Conservation (phyloP, 37 sponge, comb jelly and placozoan genomes). For the Diacarnus erythraeanus region DNA sequence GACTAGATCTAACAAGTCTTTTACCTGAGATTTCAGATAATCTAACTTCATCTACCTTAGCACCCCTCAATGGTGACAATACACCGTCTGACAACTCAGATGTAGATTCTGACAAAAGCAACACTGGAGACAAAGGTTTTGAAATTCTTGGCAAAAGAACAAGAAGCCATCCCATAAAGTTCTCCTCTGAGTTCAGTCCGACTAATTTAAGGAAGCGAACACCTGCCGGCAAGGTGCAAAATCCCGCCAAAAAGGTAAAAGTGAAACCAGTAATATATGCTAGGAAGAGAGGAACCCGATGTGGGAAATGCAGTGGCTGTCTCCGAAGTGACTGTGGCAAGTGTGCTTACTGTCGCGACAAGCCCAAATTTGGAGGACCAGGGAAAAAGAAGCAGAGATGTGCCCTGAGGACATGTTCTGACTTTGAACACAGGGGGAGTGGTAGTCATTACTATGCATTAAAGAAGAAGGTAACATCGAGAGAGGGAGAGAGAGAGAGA, state of each 20-base stretch:
- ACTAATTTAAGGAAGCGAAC: background rate
- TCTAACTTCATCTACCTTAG: background rate
- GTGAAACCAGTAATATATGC: background rate
- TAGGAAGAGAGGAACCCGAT: constrained; percentile 33
- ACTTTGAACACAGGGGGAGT: constrained; percentile 34
- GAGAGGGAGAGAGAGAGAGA: too few relatives aligned
- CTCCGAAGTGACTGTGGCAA: constrained; percentile 58
- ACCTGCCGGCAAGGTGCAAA: background rate
- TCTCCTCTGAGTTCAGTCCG: background rate
- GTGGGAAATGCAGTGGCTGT: constrained; percentile 58
- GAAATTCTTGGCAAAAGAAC: background rate
- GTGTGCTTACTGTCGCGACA: constrained; percentile 65
- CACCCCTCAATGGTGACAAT: too few relatives aligned
- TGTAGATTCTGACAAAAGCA: background rate
- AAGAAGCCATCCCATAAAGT: background rate
- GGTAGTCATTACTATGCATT: too few relatives aligned
- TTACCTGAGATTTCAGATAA: background rate
- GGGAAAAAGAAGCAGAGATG: constrained; percentile 72
- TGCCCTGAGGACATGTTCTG: constrained; percentile 45
- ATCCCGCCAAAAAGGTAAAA: background rate
- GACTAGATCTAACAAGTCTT: background rate
- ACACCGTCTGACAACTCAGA: background rate
- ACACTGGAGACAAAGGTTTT: background rate
- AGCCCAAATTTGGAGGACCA: constrained; percentile 74
- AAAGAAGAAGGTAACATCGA: too few relatives aligned